Base-by-base conservation (phyloP, 2,888 invertebrate genomes). In the Drosophila kambysellisi region DNA sequence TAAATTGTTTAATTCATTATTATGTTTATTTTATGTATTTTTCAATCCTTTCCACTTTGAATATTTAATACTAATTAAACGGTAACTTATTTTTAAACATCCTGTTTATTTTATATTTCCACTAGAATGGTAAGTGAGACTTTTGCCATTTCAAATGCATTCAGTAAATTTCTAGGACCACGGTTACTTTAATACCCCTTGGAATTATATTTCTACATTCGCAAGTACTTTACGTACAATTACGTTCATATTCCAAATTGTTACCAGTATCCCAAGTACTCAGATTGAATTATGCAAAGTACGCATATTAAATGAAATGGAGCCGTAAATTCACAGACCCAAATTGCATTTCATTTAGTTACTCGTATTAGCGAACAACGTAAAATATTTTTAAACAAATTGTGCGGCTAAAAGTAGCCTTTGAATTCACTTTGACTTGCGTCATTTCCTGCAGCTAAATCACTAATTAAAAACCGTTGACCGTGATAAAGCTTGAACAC, bases 401-500 rank as follows among this genome's bases (percentile, higher is more conserved):
- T 62, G 48, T 63, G 60, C 35, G 56, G 62, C 57, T 41, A 65
- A 63, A 66, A 58, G 48, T 69, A 60, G 30, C 20, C 70, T 50
- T 54, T 33, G 67, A 75, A 85, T 83, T 83, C 83, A 77, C 83
- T 85, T 84, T 83, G 70, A 64, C 64, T 71, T 69, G 64, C 79
- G 53, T 46, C 67, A 70, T 80, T 70, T 76, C 81, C 83, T 63
- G 66, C 76, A 79, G 79, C 77, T 61, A 84, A 82, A 76, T 74
- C 71, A 56, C 83, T 82, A 84, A 84, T 84, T 84, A 82, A 82
- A 84, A 84, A 57, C 72, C 83, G 67, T 79, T 84, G 83, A 85
- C 85, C 83, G 81, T 79, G 81, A 76, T 69, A 73, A 82, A 78
- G 85, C 77, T 68, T 67, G 76, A 75, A 73, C 67, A 71, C 43